Conservation (phyloP, 92 coral and sea anemone genomes). For the Parazoanthus swiftii region DNA sequence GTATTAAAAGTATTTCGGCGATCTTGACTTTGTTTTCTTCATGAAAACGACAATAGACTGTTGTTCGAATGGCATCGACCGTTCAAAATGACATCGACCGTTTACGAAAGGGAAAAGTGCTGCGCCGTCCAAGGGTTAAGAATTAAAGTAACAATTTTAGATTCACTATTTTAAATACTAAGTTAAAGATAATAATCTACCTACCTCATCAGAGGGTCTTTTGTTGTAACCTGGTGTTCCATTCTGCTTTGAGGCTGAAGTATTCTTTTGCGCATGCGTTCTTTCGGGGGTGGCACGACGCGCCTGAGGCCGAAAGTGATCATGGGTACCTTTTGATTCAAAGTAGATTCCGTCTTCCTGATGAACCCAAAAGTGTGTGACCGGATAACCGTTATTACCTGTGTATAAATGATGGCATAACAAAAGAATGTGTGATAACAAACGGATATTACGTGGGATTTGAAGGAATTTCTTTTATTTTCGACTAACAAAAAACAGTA, state of each 20-base stretch:
- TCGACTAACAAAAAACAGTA: too few relatives aligned
- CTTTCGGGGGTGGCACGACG: slow-evolving; percentile 92
- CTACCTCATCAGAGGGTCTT: slow-evolving; percentile 32
- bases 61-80: too few relatives aligned
- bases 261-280: slow-evolving; percentile 53
- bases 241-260: slow-evolving; percentile 57
- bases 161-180: neutral
- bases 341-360: slow-evolving; percentile 95
- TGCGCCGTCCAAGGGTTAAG: too few relatives aligned
- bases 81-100: too few relatives aligned
- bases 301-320: slow-evolving; percentile 94
- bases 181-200: neutral
- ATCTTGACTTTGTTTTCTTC: too few relatives aligned
- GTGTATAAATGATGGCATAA: neutral
- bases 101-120: too few relatives aligned
- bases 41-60: too few relatives aligned
- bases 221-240: slow-evolving; percentile 32
- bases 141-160: neutral
- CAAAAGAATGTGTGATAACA: neutral
- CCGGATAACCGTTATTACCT: slow-evolving; percentile 99
- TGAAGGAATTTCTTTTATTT: too few relatives aligned
- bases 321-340: slow-evolving; percentile 94
- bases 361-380: slow-evolving; percentile 97
- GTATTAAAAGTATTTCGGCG: too few relatives aligned
- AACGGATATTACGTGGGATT: too few relatives aligned